Evolutionary conservation across 1,140 invertebrate genomes (phyloP).

Genomic region (Dufourea novaeangliae): DNA sequence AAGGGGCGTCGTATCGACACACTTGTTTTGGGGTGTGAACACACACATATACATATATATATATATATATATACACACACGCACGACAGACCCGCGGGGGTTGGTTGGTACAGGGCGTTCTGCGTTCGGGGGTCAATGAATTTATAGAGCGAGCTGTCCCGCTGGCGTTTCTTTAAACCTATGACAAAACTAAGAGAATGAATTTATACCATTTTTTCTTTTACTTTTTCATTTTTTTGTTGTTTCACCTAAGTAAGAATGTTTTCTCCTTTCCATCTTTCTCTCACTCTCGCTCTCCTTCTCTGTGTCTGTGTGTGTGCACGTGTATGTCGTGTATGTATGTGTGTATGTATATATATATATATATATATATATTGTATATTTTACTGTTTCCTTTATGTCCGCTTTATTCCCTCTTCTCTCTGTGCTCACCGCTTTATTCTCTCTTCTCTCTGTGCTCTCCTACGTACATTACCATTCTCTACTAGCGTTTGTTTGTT

Average conservation of each 20-base stretch:
- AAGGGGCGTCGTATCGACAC: conserved; percentile 43
- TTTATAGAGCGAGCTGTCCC: conserved; percentile 77
- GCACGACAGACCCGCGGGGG: conserved; percentile 56
- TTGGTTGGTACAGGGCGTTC: conserved; percentile 76
- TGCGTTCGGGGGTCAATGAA: conserved; percentile 73
- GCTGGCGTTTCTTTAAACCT: conserved; percentile 75
- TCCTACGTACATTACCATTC: conserved; percentile 51
- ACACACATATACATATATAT: conserved; percentile 57
- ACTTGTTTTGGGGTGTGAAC: too few species aligned
- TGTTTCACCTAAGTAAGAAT: conserved; percentile 76
- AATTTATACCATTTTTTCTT: conserved; percentile 73
- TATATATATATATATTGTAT: too few species aligned
- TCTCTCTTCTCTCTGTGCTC: conserved; percentile 37
- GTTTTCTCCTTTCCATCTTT: conserved; percentile 61
- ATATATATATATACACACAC: conserved; percentile 53
- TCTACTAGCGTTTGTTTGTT: conserved; percentile 62
- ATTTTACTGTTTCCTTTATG: conserved; percentile 50
- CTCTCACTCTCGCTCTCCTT: too few species aligned
- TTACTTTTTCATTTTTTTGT: conserved; percentile 63
- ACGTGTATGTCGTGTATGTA: neutral
- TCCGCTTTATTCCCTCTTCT: conserved; percentile 37
- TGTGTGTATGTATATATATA: neutral
- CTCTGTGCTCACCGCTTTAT: conserved; percentile 41
- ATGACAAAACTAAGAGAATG: conserved; percentile 79
- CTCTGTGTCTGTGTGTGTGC: neutral